A percentile compares a stretch with the other conserved stretches of the same genome.
phyloP scores from a whole-genome alignment of 1,140 invertebrate species.

The Trigoniulus corallinus region DNA sequence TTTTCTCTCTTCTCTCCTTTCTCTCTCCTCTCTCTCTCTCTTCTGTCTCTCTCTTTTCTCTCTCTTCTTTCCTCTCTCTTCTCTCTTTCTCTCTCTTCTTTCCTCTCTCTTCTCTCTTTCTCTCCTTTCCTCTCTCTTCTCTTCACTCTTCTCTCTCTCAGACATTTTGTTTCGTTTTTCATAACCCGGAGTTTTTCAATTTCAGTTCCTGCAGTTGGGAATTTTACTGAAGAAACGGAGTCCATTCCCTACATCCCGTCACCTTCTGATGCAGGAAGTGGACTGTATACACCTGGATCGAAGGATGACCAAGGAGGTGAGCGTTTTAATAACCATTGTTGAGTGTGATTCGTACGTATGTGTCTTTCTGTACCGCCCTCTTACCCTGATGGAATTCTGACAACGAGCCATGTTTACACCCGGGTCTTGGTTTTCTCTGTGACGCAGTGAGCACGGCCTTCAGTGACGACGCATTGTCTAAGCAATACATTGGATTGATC shows the following conservation, averaged over 20 bases:
- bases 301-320: conserved; percentile 3
- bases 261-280: neutral
- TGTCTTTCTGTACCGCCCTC: neutral
- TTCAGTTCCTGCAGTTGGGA: conserved; percentile 41
- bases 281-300: conserved; percentile 11
- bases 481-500: conserved; percentile 59
- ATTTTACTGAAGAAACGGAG: conserved; percentile 40
- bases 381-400: conserved; percentile 5
- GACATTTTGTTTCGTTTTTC: conserved; percentile 8
- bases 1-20: neutral
- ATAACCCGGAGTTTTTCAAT: conserved; percentile 16
- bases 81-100: no score
- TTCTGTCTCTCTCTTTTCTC: neutral
- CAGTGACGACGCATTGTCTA: conserved; percentile 34
- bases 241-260: conserved; percentile 14
- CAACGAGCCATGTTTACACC: no score
- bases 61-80: no score
- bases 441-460: conserved; percentile 39
- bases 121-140: neutral
- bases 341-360: neutral
- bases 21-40: neutral
- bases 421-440: no score
- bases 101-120: no score
- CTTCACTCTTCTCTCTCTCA: neutral
- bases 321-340: neutral